Base-by-base conservation (phyloP, 1,140 invertebrate genomes). In the Saccostrea glomerata region DNA sequence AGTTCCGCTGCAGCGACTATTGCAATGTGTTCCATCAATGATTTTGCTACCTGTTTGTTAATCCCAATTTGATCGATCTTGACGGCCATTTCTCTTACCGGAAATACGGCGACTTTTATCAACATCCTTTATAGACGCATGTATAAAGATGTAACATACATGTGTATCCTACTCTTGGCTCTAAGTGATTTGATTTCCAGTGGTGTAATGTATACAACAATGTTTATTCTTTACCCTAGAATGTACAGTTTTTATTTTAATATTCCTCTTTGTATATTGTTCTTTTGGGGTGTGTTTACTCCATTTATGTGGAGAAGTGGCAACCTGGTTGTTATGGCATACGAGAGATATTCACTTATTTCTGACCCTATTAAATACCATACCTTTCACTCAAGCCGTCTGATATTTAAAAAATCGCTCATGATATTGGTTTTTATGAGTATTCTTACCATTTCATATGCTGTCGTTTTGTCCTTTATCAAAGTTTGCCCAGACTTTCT, bases 291-390 rank as follows among this genome's bases (percentile, higher is more conserved):
- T 11, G 9, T 23, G 23, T 73, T 30, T 13, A 73, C 66, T 73
- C 25, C 66, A 25, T 11, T 25, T 23, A 25, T 73, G 11, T 73
- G 66, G 66, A 7, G n/a, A 11, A 30, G 66, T 23, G 25, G 66
- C 25, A 73, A 73, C 66, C 66, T 73, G 23, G 66, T 73, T 11
- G 23, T 73, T 9, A n/a, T 73, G n/a, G 66, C 66, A n/a, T 73
- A 30, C 25, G 66, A 73, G 66, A 30, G 66, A 12, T 73, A 73
- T 73, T 73, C 66, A 25, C 66, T 73, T 9, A 73, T 73, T 23
- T 25, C 66, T 25, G 25, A 73, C 66, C 66, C 66, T 5, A 12
- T 73, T 9, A n/a, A 13, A 11, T 73, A 30, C 9, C 66, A 73
- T 13, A 73, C 23, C 1, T 73, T 23, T 73, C 66, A 73, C 25